Conservation (phyloP, 1,140 invertebrate genomes). For the Colletes gigas region DNA sequence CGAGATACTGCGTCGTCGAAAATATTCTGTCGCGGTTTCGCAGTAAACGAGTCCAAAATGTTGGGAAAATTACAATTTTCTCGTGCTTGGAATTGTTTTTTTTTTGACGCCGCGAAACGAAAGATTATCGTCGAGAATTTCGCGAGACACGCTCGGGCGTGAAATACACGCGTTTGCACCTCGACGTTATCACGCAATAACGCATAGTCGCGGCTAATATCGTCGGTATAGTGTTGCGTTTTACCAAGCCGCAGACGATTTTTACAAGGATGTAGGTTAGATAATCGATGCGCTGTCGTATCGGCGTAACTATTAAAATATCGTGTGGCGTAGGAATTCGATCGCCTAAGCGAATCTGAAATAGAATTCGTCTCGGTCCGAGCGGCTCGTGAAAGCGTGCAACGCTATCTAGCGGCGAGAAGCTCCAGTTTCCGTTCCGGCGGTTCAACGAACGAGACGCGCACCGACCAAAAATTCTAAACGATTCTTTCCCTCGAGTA, state of each 20-base stretch:
- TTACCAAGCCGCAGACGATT: slow-evolving; percentile 35
- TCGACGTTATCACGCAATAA: slow-evolving; percentile 21
- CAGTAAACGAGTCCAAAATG: too few species aligned
- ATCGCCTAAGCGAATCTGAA: slow-evolving; percentile 10
- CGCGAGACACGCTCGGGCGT: not conserved
- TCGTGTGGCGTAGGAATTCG: slow-evolving; percentile 19
- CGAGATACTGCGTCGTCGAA: too few species aligned
- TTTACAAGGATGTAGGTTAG: slow-evolving; percentile 44
- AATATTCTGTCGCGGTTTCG: too few species aligned
- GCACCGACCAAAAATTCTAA: not conserved
- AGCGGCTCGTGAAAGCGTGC: not conserved
- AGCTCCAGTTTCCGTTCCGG: not conserved
- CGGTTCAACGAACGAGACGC: slow-evolving; percentile 15
- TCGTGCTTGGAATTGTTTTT: too few species aligned
- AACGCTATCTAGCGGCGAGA: not conserved
- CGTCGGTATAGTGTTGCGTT: slow-evolving; percentile 37
- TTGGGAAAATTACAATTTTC: too few species aligned
- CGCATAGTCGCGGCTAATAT: slow-evolving; percentile 29
- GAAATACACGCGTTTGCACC: not conserved
- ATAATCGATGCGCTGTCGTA: slow-evolving; percentile 37
- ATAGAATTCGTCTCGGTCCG: slow-evolving; percentile 12
- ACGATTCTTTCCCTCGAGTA: not conserved
- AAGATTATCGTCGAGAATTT: too few species aligned
- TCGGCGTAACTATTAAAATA: slow-evolving; percentile 40
- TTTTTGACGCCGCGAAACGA: too few species aligned